phyloP scores from a whole-genome alignment of 2,113 vertebrate genomes.

The Heliornis fulica region DNA sequence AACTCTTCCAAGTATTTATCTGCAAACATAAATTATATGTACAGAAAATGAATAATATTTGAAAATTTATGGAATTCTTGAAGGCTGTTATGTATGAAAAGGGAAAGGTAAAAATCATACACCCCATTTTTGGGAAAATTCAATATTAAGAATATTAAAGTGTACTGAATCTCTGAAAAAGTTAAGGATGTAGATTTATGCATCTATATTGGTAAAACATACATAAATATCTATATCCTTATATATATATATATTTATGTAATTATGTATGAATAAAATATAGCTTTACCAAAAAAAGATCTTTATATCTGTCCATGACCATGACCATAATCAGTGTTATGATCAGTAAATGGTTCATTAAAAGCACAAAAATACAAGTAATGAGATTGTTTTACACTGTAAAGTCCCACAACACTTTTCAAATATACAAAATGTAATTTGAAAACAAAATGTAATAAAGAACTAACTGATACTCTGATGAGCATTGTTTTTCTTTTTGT shows the following conservation, averaged over 20 bases:
- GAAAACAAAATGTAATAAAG: neutral
- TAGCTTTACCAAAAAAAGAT: neutral
- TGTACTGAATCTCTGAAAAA: neutral
- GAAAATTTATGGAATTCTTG: neutral
- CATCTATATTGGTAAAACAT: neutral
- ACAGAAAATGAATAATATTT: neutral
- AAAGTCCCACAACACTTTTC: neutral
- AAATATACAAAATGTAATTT: neutral
- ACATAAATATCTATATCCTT: neutral
- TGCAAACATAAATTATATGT: neutral
- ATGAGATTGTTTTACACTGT: neutral
- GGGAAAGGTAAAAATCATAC: neutral
- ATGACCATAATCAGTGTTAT: neutral
- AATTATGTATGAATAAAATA: neutral
- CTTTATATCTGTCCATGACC: neutral
- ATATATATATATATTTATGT: neutral
- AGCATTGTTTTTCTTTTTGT: neutral
- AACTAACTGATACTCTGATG: neutral
- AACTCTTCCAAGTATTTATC: neutral
- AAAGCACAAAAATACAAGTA: slow-evolving; percentile 5
- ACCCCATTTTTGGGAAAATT: neutral
- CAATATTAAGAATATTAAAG: neutral
- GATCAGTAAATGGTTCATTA: neutral
- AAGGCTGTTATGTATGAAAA: neutral
- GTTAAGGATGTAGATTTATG: neutral